Percentiles rank a stretch among this genome's conserved stretches.
Evolutionary conservation across 2,888 invertebrate species (phyloP).

Genomic region (Andrena minutula): DNA sequence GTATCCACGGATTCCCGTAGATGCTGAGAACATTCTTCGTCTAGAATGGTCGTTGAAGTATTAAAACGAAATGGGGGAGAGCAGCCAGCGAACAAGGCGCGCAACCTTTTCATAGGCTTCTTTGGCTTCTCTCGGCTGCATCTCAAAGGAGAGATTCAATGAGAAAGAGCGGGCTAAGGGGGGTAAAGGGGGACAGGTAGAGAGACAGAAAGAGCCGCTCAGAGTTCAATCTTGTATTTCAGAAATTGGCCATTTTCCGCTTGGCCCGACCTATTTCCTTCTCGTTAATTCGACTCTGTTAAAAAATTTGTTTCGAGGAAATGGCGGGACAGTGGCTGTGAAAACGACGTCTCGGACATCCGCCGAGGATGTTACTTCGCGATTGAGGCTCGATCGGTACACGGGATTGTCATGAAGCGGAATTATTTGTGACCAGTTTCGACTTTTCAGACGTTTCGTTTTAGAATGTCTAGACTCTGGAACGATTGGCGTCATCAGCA

Average conservation of each 20-base stretch:
- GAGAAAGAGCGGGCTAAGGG: neutral
- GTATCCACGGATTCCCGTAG: conserved; percentile 53
- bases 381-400: conserved; percentile 34
- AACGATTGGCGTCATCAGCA: too few relatives aligned
- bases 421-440: conserved; percentile 26
- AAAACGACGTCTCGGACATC: conserved; percentile 6
- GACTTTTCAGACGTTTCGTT: neutral
- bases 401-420: conserved; percentile 19
- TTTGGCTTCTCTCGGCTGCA: conserved; percentile 51
- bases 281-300: conserved; percentile 33
- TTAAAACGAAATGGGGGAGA: conserved; percentile 48
- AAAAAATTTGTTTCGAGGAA: conserved; percentile 18
- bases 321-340: neutral
- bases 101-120: conserved; percentile 58
- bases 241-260: conserved; percentile 59
- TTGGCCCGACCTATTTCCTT: conserved; percentile 33
- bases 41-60: conserved; percentile 56
- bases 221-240: conserved; percentile 48
- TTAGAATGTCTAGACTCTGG: too few relatives aligned
- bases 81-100: conserved; percentile 11
- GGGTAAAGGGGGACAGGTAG: neutral
- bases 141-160: conserved; percentile 63
- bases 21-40: conserved; percentile 56
- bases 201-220: neutral
- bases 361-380: conserved; percentile 5